Evolutionary conservation across 2,888 invertebrate species (phyloP).

Genomic region (Monoplex corrugatus): DNA sequence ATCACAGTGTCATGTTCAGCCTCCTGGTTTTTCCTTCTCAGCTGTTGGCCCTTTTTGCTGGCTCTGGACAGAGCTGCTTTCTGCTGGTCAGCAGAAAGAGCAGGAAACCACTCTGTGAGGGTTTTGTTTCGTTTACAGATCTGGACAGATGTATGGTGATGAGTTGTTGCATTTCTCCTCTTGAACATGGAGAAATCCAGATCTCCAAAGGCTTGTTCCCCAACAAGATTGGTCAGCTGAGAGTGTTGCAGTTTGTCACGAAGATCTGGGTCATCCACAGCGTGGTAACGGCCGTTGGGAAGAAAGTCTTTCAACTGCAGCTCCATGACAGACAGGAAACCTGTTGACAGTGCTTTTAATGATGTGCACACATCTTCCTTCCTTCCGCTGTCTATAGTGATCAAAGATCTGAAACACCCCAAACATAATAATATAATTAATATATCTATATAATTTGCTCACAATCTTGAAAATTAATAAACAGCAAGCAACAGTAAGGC

Average conservation of each 20-base stretch:
- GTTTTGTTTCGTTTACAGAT: neutral
- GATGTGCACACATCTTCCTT: neutral
- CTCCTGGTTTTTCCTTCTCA: too few relatives aligned
- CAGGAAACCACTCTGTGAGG: too few relatives aligned
- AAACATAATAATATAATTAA: neutral
- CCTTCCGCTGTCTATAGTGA: neutral
- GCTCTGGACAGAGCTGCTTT: too few relatives aligned
- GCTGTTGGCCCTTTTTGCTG: too few relatives aligned
- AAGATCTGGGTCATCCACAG: neutral
- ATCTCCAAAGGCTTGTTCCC: neutral
- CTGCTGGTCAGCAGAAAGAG: too few relatives aligned
- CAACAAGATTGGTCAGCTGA: neutral
- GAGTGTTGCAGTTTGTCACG: neutral
- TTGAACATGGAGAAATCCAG: slow-evolving; percentile 6
- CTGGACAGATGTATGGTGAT: neutral
- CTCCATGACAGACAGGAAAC: neutral
- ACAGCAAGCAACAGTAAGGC: too few relatives aligned
- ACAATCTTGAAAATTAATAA: too few relatives aligned
- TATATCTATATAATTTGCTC: too few relatives aligned
- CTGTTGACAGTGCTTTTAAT: neutral
- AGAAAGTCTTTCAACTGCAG: neutral
- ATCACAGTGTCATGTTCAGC: too few relatives aligned
- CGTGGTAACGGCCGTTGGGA: neutral
- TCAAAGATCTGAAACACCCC: neutral
- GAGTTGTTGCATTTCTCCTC: slow-evolving; percentile 20